Conservation (phyloP, 2,888 invertebrate genomes). For the Eupithecia exiguata region DNA sequence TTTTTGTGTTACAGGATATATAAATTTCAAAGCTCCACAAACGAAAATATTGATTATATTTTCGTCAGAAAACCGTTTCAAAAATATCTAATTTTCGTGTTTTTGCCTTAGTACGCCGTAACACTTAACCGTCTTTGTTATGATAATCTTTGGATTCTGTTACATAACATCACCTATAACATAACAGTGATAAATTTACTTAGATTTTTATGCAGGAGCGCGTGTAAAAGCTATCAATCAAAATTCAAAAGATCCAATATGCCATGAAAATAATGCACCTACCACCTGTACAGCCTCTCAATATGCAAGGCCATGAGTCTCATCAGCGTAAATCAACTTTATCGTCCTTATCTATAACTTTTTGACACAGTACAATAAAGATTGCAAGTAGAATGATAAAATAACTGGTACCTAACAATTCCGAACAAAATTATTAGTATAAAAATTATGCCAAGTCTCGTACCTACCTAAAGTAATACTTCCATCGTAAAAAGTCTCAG, state of each 20-base stretch:
- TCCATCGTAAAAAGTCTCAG: too few species aligned
- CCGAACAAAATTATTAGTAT: too few species aligned
- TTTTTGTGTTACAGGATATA: too few species aligned
- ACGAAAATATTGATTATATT: too few species aligned
- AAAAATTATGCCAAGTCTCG: too few species aligned
- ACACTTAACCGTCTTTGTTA: too few species aligned
- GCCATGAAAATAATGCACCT: slow-evolving; percentile 31
- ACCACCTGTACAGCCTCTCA: slow-evolving; percentile 45
- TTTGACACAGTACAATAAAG: slow-evolving; percentile 42
- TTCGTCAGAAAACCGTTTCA: too few species aligned
- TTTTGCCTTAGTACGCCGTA: too few species aligned
- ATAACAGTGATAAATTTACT: background rate
- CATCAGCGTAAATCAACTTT: slow-evolving; percentile 67
- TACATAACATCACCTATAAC: background rate
- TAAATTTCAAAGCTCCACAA: too few species aligned
- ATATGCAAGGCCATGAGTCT: slow-evolving; percentile 63
- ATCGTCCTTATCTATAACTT: slow-evolving; percentile 54
- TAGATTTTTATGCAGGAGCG: slow-evolving; percentile 24
- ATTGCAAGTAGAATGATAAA: slow-evolving; percentile 2
- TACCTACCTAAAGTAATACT: too few species aligned
- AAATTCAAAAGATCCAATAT: slow-evolving; percentile 22
- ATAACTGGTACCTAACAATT: background rate
- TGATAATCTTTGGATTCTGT: background rate
- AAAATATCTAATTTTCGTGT: too few species aligned
- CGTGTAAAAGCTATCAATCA: slow-evolving; percentile 32